Conservation (phyloP, 2,113 vertebrate species). For the Anser brachyrhynchus region DNA sequence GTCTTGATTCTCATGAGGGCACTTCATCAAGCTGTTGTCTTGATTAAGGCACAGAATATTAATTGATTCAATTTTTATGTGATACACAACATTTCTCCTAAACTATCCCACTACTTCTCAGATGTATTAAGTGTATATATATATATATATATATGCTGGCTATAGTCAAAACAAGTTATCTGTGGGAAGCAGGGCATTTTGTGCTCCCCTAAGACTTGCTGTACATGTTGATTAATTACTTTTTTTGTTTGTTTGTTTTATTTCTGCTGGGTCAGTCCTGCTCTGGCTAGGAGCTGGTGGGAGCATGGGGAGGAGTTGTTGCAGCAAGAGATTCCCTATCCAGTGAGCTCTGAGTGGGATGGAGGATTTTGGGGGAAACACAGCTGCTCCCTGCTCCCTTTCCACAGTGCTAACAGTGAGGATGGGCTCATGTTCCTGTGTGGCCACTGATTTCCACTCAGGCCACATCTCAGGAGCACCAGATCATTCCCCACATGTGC, state of each 20-base stretch:
- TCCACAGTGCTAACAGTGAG: accelerated
- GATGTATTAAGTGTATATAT: background rate
- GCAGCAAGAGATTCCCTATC: background rate
- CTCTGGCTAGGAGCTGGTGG: background rate
- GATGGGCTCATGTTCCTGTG: background rate
- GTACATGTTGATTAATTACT: background rate
- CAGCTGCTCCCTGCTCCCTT: background rate
- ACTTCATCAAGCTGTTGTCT: background rate
- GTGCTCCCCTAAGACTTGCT: background rate
- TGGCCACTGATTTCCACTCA: background rate
- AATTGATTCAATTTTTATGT: background rate
- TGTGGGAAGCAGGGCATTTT: background rate
- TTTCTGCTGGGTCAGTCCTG: background rate
- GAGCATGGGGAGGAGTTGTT: background rate
- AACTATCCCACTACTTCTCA: background rate
- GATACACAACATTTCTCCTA: background rate
- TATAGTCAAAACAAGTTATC: background rate
- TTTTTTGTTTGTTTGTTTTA: background rate
- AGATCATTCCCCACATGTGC: background rate
- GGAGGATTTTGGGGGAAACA: background rate
- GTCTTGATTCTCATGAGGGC: background rate
- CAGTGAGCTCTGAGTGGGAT: background rate
- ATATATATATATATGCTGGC: background rate
- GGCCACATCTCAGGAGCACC: background rate
- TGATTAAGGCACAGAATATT: background rate